Conservation (phyloP, 2,888 invertebrate species). For the Meandrusa payeni region DNA sequence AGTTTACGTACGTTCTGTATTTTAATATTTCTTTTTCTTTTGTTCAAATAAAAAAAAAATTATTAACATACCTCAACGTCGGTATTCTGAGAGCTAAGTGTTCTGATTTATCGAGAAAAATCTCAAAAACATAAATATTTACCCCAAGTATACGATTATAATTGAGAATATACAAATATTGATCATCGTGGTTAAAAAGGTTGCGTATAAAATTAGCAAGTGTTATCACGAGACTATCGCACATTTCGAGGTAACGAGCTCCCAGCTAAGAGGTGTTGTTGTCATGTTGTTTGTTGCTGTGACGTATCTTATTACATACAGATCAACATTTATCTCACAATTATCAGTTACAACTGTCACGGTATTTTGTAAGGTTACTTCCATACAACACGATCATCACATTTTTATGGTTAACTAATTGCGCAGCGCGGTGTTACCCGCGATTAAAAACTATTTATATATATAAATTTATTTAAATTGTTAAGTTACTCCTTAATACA, state of each 20-base stretch:
- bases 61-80: no score
- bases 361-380: neutral
- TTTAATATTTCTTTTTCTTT: no score
- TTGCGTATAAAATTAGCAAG: conserved; percentile 22
- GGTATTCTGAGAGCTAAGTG: no score
- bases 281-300: conserved; percentile 27
- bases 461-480: no score
- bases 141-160: conserved; percentile 1
- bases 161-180: conserved; percentile 10
- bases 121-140: conserved; percentile 4
- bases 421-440: no score
- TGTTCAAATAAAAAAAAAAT: no score
- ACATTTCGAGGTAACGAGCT: conserved; percentile 13
- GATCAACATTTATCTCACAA: conserved; percentile 35
- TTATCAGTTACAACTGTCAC: conserved; percentile 31
- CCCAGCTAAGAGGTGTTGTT: conserved; percentile 12
- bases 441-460: no score
- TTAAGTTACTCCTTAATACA: no score
- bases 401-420: no score
- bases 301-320: conserved; percentile 41
- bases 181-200: conserved; percentile 18
- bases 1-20: no score
- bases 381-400: no score
- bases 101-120: no score
- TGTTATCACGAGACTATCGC: conserved; percentile 17